phyloP scores from a whole-genome alignment of 1,140 invertebrate species.

The Drosophila ambigua region DNA sequence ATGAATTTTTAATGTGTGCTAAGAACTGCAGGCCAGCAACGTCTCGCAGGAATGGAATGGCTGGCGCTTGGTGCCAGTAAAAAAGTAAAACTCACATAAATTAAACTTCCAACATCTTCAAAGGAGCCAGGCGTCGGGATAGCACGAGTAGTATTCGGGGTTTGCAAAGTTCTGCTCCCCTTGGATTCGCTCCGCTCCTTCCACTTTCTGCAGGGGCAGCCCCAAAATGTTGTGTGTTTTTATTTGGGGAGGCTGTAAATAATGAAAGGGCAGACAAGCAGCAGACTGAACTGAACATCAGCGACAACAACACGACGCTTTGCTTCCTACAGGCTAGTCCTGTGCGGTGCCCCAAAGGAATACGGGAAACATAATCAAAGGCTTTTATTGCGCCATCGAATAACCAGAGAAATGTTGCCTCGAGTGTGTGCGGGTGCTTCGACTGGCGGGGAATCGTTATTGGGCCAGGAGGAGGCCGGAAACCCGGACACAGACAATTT shows the following conservation, averaged over 20 bases:
- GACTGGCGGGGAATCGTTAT: conserved; percentile 24
- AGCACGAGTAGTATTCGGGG: background rate
- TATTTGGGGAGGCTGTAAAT: conserved; percentile 68
- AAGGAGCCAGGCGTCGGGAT: conserved; percentile 22
- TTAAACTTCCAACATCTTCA: conserved; percentile 39
- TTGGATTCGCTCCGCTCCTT: background rate
- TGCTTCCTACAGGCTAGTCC: background rate
- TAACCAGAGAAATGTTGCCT: conserved; percentile 66
- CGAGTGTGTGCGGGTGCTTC: conserved; percentile 25
- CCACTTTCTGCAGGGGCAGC: background rate
- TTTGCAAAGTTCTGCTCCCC: background rate
- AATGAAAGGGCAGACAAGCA: conserved; percentile 70
- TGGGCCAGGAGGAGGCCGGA: conserved; percentile 51
- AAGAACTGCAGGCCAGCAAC: conserved; percentile 27
- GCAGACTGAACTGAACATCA: conserved; percentile 69
- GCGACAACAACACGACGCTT: conserved; percentile 17
- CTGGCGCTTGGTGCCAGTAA: conserved; percentile 11
- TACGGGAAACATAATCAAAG: conserved; percentile 69
- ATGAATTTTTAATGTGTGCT: conserved; percentile 68
- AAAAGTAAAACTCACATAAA: conserved; percentile 63
- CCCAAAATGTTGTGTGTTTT: conserved; percentile 17
- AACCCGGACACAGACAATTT: conserved; percentile 55
- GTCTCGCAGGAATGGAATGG: conserved; percentile 11
- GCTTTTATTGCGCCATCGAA: conserved; percentile 67
- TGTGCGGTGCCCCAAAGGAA: conserved; percentile 47